Base-by-base conservation (phyloP, 2,113 vertebrate species). In the Sebastes schlegelii region DNA sequence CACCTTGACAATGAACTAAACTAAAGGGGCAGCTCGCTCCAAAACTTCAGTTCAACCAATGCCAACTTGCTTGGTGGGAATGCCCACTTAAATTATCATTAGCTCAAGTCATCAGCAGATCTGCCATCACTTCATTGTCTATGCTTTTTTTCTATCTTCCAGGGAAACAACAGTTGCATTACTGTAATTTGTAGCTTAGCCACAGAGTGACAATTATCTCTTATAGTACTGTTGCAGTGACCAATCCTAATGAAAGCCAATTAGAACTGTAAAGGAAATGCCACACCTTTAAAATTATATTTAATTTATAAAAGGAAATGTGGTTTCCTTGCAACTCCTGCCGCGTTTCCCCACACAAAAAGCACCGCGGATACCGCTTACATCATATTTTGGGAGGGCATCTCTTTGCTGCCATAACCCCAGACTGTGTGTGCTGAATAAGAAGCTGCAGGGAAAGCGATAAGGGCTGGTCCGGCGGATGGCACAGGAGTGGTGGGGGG, bases 121-220 rank as follows among this genome's bases (percentile, higher is more conserved):
- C 77, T 51, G 62, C 70, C 48, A n/a, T 74, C 74, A 60, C 65
- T 74, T 81, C 19, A 52, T 74, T 68, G 46, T 70, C 2, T 23
- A 34, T 11, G 62, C 45, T 67, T 81, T 66, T 69, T 26, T 19
- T 61, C 34, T 65, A 63, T 55, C 21, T 67, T 83, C 58, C 69
- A 80, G 52, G 48, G 1, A 78, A 90, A 80, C 64, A 82, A 81
- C 64, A 71, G n/a, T 34, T 74, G 21, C 54, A 85, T 83, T 74
- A 83, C 63, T 71, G 73, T 77, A 57, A 85, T 83, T 77, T 77
- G 70, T 62, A 76, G 0, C 62, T 65, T 49, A 74, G 48, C 73
- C 68, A 74, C 74, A 79, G 61, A 70, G 21, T 72, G 34, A 64
- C 21, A 71, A 72, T 77, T 68, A 83, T 80, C 62, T 58, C 60